These are phyloP conservation scores for Rambutsinella grinnellia DNA, from an alignment of 2,888 invertebrate genomes.

Conservation along the genomic window DNA sequence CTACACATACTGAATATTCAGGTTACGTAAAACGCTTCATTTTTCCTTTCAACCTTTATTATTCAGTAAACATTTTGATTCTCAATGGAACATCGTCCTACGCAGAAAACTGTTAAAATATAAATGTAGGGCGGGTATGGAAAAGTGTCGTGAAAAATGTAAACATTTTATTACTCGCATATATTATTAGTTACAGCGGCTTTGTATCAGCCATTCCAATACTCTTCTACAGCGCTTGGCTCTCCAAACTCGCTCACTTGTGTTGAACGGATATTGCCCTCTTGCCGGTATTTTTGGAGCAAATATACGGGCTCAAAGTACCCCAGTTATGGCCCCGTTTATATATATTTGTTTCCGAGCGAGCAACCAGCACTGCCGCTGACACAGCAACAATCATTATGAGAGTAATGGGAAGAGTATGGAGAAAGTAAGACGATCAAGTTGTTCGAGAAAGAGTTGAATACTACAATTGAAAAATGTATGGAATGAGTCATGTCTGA, in stretches of 20 bases:
- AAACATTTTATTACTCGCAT: slow-evolving; percentile 40
- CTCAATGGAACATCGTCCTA: slow-evolving; percentile 49
- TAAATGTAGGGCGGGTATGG: background rate
- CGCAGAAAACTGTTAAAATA: slow-evolving; percentile 24
- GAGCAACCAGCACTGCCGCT: too few species aligned
- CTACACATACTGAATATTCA: too few species aligned
- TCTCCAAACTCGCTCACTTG: slow-evolving; percentile 7
- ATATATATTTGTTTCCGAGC: background rate
- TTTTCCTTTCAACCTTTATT: too few species aligned
- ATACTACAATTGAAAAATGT: background rate
- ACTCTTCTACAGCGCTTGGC: background rate
- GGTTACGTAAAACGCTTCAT: too few species aligned
- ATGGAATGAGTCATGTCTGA: background rate
- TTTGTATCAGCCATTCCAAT: too few species aligned
- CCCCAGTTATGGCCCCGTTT: background rate
- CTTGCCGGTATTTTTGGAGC: slow-evolving; percentile 24
- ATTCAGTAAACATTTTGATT: slow-evolving; percentile 20
- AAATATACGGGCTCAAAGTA: background rate
- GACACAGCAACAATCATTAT: slow-evolving; percentile 35
- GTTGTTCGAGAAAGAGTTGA: background rate
- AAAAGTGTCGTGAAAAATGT: slow-evolving; percentile 32
- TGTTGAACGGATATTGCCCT: slow-evolving; percentile 32
- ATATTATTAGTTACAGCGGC: slow-evolving; percentile 10
- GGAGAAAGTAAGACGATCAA: slow-evolving; percentile 9
- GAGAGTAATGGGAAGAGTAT: background rate